Conservation (phyloP, 2,113 vertebrate genomes). For the Sula dactylatra region DNA sequence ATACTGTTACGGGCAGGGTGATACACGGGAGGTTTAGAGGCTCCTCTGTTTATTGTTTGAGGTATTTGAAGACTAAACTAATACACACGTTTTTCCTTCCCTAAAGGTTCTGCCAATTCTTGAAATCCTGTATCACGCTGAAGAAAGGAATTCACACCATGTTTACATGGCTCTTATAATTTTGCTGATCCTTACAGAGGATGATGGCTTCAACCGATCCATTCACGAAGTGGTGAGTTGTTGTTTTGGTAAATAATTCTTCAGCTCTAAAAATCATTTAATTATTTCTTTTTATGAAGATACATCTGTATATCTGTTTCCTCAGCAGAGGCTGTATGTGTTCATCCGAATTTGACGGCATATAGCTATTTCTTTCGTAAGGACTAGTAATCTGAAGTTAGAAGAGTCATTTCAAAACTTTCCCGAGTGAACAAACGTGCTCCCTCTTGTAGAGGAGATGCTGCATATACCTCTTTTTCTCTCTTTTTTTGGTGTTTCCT, state of each 20-base stretch:
- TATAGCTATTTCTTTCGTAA: not conserved
- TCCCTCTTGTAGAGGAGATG: not conserved
- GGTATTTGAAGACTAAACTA: not conserved
- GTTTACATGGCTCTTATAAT: slow-evolving; percentile 99
- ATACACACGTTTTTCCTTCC: not conserved
- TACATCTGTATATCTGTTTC: not conserved
- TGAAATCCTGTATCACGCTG: slow-evolving; percentile 95
- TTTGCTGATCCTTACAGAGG: slow-evolving; percentile 95
- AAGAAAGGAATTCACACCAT: slow-evolving; percentile 97
- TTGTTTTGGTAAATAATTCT: not conserved
- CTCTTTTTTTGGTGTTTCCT: not conserved
- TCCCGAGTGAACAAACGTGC: rapidly evolving
- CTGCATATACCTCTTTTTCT: not conserved
- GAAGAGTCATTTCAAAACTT: not conserved
- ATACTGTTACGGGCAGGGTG: not conserved
- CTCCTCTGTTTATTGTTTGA: not conserved
- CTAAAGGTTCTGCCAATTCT: slow-evolving; percentile 93
- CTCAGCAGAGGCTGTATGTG: not conserved
- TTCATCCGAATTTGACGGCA: not conserved
- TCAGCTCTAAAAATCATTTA: not conserved
- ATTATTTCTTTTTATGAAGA: not conserved
- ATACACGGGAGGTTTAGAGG: not conserved
- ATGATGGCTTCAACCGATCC: slow-evolving; percentile 95
- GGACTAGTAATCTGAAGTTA: not conserved
- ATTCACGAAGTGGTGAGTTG: slow-evolving; percentile 95